These are phyloP conservation scores for Brevimyrus niger DNA, from an alignment of 2,113 vertebrate genomes.

Conservation along the genomic window DNA sequence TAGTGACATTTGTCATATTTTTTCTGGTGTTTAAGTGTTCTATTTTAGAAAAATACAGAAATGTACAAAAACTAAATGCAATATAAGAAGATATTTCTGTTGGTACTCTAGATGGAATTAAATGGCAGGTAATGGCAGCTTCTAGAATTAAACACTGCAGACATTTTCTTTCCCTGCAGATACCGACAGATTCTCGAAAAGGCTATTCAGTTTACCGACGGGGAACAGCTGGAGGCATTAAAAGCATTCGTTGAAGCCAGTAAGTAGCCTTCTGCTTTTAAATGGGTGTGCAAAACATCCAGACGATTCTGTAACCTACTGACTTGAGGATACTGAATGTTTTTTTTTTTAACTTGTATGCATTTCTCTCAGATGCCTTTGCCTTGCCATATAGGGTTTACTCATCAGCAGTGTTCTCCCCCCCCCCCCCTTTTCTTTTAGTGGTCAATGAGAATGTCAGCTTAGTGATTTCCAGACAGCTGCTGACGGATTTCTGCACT, in stretches of 20 bases:
- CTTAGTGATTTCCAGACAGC: conserved; percentile 91
- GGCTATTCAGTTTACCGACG: conserved; percentile 80
- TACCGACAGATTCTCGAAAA: conserved; percentile 96
- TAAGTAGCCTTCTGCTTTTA: conserved; percentile 53
- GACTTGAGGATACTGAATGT: background rate
- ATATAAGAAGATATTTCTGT: background rate
- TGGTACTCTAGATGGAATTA: background rate
- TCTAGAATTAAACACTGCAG: background rate
- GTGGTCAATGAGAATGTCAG: conserved; percentile 99
- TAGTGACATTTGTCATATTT: background rate
- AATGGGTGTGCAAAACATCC: background rate
- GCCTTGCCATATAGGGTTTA: background rate
- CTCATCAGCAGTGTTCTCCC: background rate
- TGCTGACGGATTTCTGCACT: conserved; percentile 93
- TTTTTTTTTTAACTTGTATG: background rate
- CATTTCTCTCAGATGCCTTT: background rate
- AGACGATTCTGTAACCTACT: background rate
- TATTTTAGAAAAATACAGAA: background rate
- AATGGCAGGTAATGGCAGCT: background rate
- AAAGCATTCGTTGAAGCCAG: conserved; percentile 99
- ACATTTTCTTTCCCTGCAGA: conserved; percentile 47
- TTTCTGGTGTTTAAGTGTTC: background rate
- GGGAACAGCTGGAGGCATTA: conserved; percentile 87
- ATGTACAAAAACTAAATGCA: background rate
- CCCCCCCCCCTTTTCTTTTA: conserved; percentile 40